Percentiles rank a stretch among this genome's conserved stretches.
phyloP scores from a whole-genome alignment of 2,797 vertebrate species.

The Coracias cyanogaster region DNA sequence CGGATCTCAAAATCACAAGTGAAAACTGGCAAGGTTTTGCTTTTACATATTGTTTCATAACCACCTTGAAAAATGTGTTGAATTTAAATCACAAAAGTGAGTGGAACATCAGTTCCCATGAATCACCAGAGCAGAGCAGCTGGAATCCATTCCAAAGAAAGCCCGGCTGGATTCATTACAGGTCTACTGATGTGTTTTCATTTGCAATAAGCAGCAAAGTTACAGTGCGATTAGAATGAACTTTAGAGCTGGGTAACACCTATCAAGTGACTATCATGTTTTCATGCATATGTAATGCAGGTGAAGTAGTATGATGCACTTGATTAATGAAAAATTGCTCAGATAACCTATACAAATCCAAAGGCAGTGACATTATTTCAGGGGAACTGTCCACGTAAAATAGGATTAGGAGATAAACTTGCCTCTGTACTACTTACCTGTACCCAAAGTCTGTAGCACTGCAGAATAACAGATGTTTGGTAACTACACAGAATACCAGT shows the following conservation, averaged over 20 bases:
- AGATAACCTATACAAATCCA: not conserved
- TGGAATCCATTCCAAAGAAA: conserved; percentile 25
- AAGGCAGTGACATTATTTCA: not conserved
- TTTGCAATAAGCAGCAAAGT: conserved; percentile 34
- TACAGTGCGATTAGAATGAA: not conserved
- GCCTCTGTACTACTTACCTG: not conserved
- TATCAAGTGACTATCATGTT: not conserved
- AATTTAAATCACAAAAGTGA: not conserved
- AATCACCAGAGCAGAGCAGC: conserved; percentile 47
- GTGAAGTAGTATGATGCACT: not conserved
- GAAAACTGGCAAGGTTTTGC: not conserved
- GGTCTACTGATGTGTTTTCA: conserved; percentile 34
- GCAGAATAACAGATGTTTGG: not conserved
- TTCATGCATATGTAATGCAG: not conserved
- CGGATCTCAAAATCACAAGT: not conserved
- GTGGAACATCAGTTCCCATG: not conserved
- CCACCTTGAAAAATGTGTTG: conserved; percentile 23
- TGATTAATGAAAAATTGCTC: conserved; percentile 11
- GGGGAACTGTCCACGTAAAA: not conserved
- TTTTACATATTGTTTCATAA: conserved; percentile 5
- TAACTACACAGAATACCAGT: not conserved
- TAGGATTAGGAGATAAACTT: not conserved
- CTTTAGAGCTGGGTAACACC: not conserved
- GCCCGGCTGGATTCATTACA: conserved; percentile 38
- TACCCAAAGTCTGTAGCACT: not conserved